Evolutionary conservation across 2,888 invertebrate genomes (phyloP), one percentile per base, ranked within the genome.

Genomic region (Linyphia triangularis): DNA sequence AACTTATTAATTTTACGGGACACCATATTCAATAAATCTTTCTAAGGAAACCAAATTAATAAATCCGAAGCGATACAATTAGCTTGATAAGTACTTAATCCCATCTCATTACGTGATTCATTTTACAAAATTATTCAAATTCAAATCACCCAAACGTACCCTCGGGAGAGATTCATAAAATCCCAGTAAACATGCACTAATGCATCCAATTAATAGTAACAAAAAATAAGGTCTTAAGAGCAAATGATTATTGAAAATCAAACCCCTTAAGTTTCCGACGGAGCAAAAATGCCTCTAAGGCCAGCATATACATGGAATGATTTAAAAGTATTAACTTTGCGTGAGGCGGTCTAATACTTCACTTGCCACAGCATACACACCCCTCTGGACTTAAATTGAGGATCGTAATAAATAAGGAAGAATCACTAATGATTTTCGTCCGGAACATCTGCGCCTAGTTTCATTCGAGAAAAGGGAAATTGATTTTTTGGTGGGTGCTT

Each of bases 401-500:
- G 2, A 24, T 0, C 16, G 43, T 40, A 19, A 26, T 70, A 70
- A 70, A 70, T 70, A 70, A 70, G 28, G 43, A 24, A 16, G 5
- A 43, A 24, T 13, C 22, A 22, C 40, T 70, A 70, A 70, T 70
- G 69, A 70, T 70, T 43, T 24, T 22, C 24, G 43, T 70, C 69
- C 16, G 24, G 40, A 40, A 43, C 43, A 70, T 40, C 69, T 70
- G 40, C 43, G 2, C 4, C 69, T 70, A 26, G 19, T 70, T 24
- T 19, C 24, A 19, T 13, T 0, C 33, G 16, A 9, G 10, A 33
- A 67, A 61, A 13, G 67, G 67, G 69, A 70, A 70, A 70, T 70
- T 70, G 43, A 70, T 70, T 70, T 70, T 69, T 70, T 70, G 40
- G 43, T 22, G 22, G 16, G 9, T n/a, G 3, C 69, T 70, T 70